Base-by-base conservation (phyloP, 2,888 invertebrate genomes). In the Molorchus minor region DNA sequence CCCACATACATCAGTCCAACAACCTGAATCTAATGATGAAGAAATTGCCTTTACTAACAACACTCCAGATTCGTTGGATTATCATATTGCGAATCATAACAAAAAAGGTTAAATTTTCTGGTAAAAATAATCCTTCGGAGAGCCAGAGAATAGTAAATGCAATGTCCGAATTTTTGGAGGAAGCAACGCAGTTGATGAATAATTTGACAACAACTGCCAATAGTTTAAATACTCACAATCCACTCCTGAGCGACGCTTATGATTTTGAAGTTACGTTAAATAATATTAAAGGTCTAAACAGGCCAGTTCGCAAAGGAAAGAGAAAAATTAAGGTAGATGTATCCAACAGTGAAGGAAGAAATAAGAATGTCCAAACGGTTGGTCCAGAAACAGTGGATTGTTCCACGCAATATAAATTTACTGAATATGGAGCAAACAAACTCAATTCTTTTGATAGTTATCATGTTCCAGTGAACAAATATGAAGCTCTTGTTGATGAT, bases 131-230 rank as follows among this genome's bases (percentile, higher is more conserved):
- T 21, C 53, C 62, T 4, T 56, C 61, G 7, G 69, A 74, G 20
- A 70, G 72, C 43, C 70, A 75, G 10, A 67, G 74, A 21, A 77
- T 81, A 70, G 61, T 79, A 21, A 73, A 76, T 61, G 77, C 77
- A 0, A 81, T 82, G 76, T 76, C 81, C 1, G 75, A 75, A 25
- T 82, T 82, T 62, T 71, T 82, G 56, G 78, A 78, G 62, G 81
- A 82, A 73, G 81, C 81, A 2, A 78, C 80, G 4, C 71, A 69
- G 56, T 58, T 82, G 12, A 80, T 82, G 73, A 72, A 69, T 2
- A 80, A 79, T 61, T 58, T 82, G 20, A 64, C 67, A 20, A 67
- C 70, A 21, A 73, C 73, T 3, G 71, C 77, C 0, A 68, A 59
- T 20, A 70, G 71, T 53, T 47, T 75, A 52, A 29, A 30, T 41